phyloP scores from a whole-genome alignment of 2,797 vertebrate species.

The Amblyraja radiata region DNA sequence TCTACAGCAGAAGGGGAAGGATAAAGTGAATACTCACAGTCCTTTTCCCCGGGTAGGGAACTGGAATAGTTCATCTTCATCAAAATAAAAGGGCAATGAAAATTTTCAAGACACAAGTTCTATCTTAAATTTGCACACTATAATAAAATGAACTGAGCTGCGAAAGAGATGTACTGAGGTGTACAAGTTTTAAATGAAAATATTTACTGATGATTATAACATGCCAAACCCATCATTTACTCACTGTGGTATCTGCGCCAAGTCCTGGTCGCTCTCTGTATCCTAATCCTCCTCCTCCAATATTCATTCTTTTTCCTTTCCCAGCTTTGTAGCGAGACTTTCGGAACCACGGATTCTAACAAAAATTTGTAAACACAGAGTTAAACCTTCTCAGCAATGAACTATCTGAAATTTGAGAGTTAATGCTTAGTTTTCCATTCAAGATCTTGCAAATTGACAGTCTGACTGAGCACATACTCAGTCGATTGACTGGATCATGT shows the following conservation, averaged over 20 bases:
- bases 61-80: neutral
- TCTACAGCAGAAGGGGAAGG: too few relatives aligned
- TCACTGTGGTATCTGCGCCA: conserved; percentile 82
- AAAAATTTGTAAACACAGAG: neutral
- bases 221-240: conserved; percentile 46
- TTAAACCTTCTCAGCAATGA: neutral
- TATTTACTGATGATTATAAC: neutral
- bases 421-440: neutral
- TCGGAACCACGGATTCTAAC: conserved; percentile 91
- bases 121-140: neutral
- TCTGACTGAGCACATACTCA: too few relatives aligned
- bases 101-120: neutral
- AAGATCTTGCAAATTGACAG: too few relatives aligned
- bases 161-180: neutral
- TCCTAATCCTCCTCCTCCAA: conserved; percentile 90
- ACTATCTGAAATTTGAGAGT: neutral
- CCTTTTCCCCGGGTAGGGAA: neutral
- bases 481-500: too few relatives aligned
- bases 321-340: conserved; percentile 95
- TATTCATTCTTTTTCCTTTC: conserved; percentile 89
- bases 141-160: neutral
- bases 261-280: conserved; percentile 90
- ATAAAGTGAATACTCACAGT: too few relatives aligned
- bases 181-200: neutral
- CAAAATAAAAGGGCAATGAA: neutral